Conservation (phyloP, 2,888 invertebrate species). For the Lysandra bellargus region DNA sequence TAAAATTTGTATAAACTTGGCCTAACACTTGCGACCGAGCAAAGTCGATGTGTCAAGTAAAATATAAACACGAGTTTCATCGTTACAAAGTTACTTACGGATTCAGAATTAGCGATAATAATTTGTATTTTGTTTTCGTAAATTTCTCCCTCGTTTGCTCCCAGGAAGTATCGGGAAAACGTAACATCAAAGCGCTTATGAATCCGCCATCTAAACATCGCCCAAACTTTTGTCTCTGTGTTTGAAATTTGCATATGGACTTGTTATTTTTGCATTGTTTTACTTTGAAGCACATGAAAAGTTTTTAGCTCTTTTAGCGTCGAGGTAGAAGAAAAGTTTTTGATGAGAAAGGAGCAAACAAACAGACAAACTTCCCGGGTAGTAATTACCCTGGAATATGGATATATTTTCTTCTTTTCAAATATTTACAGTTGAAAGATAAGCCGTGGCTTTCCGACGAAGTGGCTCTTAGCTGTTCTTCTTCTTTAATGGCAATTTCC, state of each 20-base stretch:
- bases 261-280: conserved; percentile 35
- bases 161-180: conserved; percentile 27
- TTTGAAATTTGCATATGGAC: conserved; percentile 32
- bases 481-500: no score
- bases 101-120: conserved; percentile 13
- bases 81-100: conserved; percentile 23
- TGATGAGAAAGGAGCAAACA: conserved; percentile 30
- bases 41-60: conserved; percentile 11
- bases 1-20: not conserved
- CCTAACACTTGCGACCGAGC: not conserved
- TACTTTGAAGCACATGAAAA: conserved; percentile 31
- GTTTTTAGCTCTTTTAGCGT: conserved; percentile 26
- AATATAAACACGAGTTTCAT: not conserved
- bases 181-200: conserved; percentile 33
- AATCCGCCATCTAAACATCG: conserved; percentile 29
- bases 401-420: conserved; percentile 4
- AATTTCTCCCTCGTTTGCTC: conserved; percentile 22
- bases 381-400: conserved; percentile 21
- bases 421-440: not conserved
- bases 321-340: conserved; percentile 27
- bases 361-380: conserved; percentile 23
- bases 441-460: not conserved
- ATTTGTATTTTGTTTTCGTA: conserved; percentile 23
- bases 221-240: conserved; percentile 33
- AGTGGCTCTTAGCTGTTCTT: not conserved